Evolutionary conservation across 2,888 invertebrate species (phyloP), one percentile per base, ranked within the genome.

Genomic region (Drosophila setosimentum): DNA sequence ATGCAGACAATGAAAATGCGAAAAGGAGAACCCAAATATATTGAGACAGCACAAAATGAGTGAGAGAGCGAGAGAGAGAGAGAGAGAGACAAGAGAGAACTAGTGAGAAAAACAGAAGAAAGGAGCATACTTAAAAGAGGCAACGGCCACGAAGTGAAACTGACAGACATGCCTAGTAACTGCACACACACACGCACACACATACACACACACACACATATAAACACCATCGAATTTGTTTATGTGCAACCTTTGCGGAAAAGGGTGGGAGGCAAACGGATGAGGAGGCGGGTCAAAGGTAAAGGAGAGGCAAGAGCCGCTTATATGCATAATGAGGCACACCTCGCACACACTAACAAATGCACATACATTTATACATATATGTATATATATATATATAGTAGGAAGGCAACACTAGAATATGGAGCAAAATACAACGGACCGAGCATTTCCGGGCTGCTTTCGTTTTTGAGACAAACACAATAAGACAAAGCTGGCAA

Each of bases 381-480:
- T 21, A 13, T 21, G 6, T 37, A 5, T 40, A 5, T n/a, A n/a
- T 11, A 2, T 2, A n/a, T 42, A 45, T 45, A 45, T 16, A 3
- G 13, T 33, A 27, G 27, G 27, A 54, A 27, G 54, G 60, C 60
- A 75, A 45, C 40, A 55, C 50, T 50, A 54, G 61, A 45, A 72
- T 60, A 60, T 60, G 45, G 55, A 30, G 42, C 54, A 60, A 75
- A 45, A 67, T 45, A 65, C 50, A 42, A 42, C 57, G 58, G 72
- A 59, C 55, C 83, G 67, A 88, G 68, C 77, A 86, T 90, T 85
- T 88, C 89, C 78, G 89, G 90, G 83, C 83, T 71, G 88, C 76
- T 83, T 87, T 87, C 88, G 83, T 78, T 78, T 81, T 89, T 77
- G 66, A 65, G 65, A 63, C 80, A 69, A 90, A 21, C 21, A 18